A percentile compares a stretch with the other conserved stretches of the same genome.
Conservation (phyloP, 2,113 vertebrate species). For the Pelodiscus sinensis region DNA sequence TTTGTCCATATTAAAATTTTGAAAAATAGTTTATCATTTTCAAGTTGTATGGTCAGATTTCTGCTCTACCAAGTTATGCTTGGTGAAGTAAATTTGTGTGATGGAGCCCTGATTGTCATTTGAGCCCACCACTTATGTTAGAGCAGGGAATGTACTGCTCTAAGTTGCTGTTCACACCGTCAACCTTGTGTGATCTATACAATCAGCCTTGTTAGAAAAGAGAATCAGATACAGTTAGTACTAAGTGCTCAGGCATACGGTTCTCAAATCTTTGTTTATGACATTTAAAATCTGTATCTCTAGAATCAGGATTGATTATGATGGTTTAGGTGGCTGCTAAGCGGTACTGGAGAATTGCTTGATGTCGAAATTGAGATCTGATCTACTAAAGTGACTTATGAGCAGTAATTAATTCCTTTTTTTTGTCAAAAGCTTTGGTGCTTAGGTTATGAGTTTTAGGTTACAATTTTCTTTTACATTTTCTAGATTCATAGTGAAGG, state of each 20-base stretch:
- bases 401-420: not conserved
- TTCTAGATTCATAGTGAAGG: not conserved
- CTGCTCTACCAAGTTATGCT: too few relatives aligned
- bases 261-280: not conserved
- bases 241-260: not conserved
- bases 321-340: constrained; percentile 21
- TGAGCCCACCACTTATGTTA: too few relatives aligned
- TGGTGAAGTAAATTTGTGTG: too few relatives aligned
- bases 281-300: not conserved
- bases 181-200: not conserved
- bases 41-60: too few relatives aligned
- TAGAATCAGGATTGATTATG: not conserved
- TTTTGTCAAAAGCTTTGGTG: not conserved
- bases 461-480: not conserved
- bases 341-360: not conserved
- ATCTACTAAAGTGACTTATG: not conserved
- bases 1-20: too few relatives aligned
- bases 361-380: not conserved
- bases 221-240: not conserved
- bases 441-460: not conserved
- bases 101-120: too few relatives aligned
- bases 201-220: not conserved
- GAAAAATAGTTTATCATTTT: too few relatives aligned
- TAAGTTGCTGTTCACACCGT: too few relatives aligned
- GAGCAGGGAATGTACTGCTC: too few relatives aligned